Evolutionary conservation across 2,113 vertebrate species (phyloP).

Genomic region (Alethe castanea): DNA sequence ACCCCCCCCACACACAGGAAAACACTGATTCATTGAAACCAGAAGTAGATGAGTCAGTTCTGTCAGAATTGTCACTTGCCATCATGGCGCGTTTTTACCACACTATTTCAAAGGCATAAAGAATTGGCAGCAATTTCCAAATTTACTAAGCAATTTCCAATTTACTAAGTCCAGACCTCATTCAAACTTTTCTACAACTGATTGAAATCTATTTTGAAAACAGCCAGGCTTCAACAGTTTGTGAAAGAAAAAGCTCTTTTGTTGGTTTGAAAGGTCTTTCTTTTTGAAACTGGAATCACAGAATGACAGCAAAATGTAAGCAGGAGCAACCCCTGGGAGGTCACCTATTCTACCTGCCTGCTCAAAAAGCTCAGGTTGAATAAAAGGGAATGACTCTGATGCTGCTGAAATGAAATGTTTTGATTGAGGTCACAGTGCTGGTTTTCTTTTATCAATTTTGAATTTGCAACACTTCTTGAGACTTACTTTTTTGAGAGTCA

Average conservation of each 20-base stretch:
- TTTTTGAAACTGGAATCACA: conserved; percentile 10
- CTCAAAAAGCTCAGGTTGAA: background rate
- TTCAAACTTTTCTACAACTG: conserved; percentile 9
- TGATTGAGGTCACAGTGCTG: background rate
- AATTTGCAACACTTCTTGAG: background rate
- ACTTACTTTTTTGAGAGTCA: background rate
- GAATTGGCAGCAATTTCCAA: background rate
- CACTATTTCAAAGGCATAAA: background rate
- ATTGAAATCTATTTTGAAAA: conserved; percentile 43
- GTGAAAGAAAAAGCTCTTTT: background rate
- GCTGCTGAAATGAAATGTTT: background rate
- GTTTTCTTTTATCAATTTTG: background rate
- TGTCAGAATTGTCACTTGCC: background rate
- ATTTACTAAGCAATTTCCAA: background rate
- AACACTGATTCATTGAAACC: background rate
- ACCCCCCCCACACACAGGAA: background rate
- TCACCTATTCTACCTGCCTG: background rate
- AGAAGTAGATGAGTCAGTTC: background rate
- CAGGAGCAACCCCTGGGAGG: background rate
- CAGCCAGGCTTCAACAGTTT: background rate
- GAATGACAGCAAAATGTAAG: background rate
- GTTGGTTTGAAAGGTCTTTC: conserved; percentile 9
- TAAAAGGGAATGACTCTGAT: background rate
- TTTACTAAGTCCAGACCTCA: background rate
- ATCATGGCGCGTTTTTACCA: rapidly evolving